Percentiles rank a stretch among this genome's conserved stretches.
These are phyloP conservation scores for Siphamia tubifer DNA, from an alignment of 2,113 vertebrate genomes.

Conservation along the genomic window DNA sequence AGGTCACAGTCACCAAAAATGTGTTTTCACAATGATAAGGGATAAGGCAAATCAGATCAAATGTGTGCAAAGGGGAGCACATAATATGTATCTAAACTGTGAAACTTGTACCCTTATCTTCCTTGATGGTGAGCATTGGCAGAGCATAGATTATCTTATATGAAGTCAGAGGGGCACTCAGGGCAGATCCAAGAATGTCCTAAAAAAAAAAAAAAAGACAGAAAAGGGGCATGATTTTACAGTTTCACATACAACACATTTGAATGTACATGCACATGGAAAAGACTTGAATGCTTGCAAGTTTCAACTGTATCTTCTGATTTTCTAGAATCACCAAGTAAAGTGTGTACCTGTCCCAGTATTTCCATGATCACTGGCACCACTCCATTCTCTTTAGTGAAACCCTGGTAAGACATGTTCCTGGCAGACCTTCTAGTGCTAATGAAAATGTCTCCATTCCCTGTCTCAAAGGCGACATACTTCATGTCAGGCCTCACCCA, in stretches of 20 bases:
- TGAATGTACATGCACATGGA: too few relatives aligned
- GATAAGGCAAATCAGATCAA: too few relatives aligned
- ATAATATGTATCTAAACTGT: neutral
- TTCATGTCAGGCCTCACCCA: slow-evolving; percentile 96
- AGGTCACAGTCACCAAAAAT: too few relatives aligned
- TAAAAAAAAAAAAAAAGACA: too few relatives aligned
- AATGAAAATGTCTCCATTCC: slow-evolving; percentile 87
- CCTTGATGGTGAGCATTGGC: slow-evolving; percentile 98
- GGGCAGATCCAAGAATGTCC: slow-evolving; percentile 91
- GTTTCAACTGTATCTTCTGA: too few relatives aligned
- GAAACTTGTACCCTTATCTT: slow-evolving; percentile 91
- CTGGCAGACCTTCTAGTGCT: slow-evolving; percentile 89
- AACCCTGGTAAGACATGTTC: slow-evolving; percentile 97
- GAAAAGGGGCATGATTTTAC: too few relatives aligned
- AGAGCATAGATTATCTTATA: slow-evolving; percentile 91
- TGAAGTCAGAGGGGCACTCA: slow-evolving; percentile 87
- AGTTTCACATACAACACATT: too few relatives aligned
- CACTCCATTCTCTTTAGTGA: slow-evolving; percentile 88
- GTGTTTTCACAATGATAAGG: too few relatives aligned
- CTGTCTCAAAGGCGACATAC: slow-evolving; percentile 91
- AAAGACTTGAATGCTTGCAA: too few relatives aligned
- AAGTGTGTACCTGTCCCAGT: slow-evolving; percentile 87
- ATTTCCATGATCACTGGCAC: slow-evolving; percentile 91
- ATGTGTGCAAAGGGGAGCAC: too few relatives aligned
- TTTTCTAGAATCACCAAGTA: neutral